Percentiles rank a stretch among this genome's conserved stretches.
Conservation (phyloP, 2,797 vertebrate genomes). For the Eurystomus glaucurus region DNA sequence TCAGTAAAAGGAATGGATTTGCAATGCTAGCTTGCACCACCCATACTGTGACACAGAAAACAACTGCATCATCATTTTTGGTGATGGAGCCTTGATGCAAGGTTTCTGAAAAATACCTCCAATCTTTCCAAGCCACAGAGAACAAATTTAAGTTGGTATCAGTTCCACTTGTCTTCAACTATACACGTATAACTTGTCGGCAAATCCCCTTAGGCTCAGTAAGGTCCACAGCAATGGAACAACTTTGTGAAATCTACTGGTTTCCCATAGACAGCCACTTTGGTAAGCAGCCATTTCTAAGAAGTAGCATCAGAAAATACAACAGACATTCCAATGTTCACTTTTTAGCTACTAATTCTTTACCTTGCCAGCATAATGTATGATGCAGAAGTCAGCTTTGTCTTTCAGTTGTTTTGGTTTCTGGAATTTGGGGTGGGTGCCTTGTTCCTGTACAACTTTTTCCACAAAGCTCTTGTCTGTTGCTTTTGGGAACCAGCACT, state of each 20-base stretch:
- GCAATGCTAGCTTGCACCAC: background rate
- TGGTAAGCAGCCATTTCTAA: background rate
- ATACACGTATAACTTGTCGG: background rate
- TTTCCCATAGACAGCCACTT: background rate
- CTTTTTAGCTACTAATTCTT: background rate
- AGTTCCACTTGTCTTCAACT: background rate
- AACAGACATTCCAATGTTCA: background rate
- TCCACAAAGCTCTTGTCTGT: slow-evolving; percentile 98
- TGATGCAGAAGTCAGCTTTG: slow-evolving; percentile 98
- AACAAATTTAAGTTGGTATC: background rate
- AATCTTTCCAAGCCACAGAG: background rate
- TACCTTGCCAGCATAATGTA: slow-evolving; percentile 98
- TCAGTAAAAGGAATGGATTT: background rate
- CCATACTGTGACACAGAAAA: background rate
- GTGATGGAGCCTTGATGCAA: background rate
- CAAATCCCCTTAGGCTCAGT: background rate
- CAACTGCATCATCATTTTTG: background rate
- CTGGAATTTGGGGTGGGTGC: slow-evolving; percentile 96
- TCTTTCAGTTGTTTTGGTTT: slow-evolving; percentile 98
- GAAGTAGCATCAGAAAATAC: background rate
- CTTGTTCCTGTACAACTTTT: slow-evolving; percentile 97
- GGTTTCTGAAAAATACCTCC: background rate
- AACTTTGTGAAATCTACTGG: background rate
- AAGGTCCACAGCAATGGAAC: background rate
- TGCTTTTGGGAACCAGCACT: slow-evolving; percentile 99